Evolutionary conservation across 2,888 invertebrate species (phyloP).

Genomic region (Eupithecia subumbrata): DNA sequence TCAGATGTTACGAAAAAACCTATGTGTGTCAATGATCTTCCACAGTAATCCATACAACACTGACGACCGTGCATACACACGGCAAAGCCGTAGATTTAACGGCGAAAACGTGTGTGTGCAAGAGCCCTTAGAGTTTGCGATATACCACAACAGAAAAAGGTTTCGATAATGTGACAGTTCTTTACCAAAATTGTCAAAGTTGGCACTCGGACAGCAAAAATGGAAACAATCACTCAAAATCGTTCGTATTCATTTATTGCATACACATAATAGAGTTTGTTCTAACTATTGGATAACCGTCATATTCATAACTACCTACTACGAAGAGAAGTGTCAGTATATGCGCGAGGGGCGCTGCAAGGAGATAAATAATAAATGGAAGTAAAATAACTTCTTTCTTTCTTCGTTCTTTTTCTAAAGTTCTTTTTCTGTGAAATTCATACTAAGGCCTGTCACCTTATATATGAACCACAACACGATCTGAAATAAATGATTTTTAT

Average conservation of each 20-base stretch:
- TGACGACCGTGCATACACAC: too few relatives aligned
- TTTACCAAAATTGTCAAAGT: neutral
- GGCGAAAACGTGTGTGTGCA: too few relatives aligned
- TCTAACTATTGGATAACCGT: neutral
- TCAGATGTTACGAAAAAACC: too few relatives aligned
- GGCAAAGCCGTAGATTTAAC: too few relatives aligned
- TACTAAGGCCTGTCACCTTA: neutral
- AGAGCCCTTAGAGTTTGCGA: neutral
- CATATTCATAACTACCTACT: neutral
- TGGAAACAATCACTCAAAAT: neutral
- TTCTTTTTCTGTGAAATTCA: neutral
- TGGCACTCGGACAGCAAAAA: neutral
- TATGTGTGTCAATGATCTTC: too few relatives aligned
- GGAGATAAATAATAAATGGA: too few relatives aligned
- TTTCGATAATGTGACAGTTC: neutral
- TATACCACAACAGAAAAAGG: neutral
- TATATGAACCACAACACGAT: too few relatives aligned
- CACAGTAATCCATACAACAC: too few relatives aligned
- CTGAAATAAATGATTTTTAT: too few relatives aligned
- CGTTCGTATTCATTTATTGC: neutral
- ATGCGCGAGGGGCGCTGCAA: too few relatives aligned
- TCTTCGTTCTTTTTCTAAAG: too few relatives aligned
- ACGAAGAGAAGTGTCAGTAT: neutral
- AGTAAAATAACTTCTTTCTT: too few relatives aligned
- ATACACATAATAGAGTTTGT: neutral